Evolutionary conservation across 1,140 invertebrate species (phyloP).

Genomic region (Drosophila sp.): DNA sequence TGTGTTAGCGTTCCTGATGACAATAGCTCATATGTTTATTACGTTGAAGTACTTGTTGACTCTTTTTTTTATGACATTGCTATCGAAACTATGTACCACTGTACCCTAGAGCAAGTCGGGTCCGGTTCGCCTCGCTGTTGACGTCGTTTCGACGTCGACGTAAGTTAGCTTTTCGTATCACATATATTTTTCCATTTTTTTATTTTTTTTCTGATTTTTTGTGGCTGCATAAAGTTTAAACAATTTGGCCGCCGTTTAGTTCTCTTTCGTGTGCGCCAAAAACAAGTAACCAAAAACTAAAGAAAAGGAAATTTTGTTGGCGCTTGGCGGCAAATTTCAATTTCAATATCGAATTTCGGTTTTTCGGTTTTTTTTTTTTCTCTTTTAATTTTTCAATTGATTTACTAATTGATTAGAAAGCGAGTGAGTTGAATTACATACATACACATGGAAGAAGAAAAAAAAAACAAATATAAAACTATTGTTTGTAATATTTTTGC

Average conservation of each 20-base stretch:
- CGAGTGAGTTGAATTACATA: constrained; percentile 30
- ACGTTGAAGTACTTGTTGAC: background rate
- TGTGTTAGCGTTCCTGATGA: too few relatives aligned
- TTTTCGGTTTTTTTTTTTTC: constrained; percentile 22
- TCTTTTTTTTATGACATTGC: background rate
- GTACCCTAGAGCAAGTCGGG: constrained; percentile 1
- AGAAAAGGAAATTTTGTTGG: constrained; percentile 18
- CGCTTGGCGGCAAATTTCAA: constrained; percentile 17
- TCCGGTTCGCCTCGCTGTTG: constrained; percentile 12
- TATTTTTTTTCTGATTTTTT: constrained; percentile 50
- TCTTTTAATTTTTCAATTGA: constrained; percentile 30
- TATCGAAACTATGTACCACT: background rate
- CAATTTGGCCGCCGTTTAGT: constrained; percentile 67
- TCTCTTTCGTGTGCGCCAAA: constrained; percentile 72
- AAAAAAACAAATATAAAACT: constrained; percentile 21
- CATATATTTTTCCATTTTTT: constrained; percentile 7
- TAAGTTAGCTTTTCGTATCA: constrained; percentile 23
- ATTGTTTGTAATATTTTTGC: constrained; percentile 34
- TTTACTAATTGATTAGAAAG: constrained; percentile 51
- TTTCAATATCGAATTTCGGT: constrained; percentile 32
- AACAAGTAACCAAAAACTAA: constrained; percentile 61
- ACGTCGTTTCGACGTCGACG: constrained; percentile 14
- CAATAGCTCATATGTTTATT: background rate
- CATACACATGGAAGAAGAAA: background rate
- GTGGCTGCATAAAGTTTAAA: constrained; percentile 64